Evolutionary conservation across 2,113 vertebrate genomes (phyloP).

Genomic region (Cichladusa arquata): DNA sequence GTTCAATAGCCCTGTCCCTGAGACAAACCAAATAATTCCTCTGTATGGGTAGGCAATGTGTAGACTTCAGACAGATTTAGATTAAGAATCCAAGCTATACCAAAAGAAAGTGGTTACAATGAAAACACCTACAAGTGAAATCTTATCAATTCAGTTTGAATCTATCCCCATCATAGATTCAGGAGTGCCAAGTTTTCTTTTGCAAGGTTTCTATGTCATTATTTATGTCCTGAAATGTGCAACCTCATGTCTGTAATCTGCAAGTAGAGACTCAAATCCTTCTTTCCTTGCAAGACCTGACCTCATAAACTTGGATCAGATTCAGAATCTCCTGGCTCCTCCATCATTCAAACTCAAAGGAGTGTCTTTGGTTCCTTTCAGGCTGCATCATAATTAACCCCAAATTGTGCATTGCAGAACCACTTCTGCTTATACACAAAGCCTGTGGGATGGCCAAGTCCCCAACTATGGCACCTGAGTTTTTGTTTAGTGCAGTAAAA

Average conservation of each 20-base stretch:
- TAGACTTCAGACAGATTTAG: neutral
- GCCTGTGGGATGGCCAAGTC: neutral
- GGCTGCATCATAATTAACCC: neutral
- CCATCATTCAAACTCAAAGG: neutral
- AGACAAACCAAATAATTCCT: neutral
- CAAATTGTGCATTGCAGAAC: neutral
- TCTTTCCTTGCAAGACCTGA: neutral
- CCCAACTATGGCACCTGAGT: fast-evolving
- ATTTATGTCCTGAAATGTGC: neutral
- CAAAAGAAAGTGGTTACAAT: neutral
- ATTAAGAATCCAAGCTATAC: neutral
- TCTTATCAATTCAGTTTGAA: neutral
- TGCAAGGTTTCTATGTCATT: neutral
- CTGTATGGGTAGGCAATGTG: neutral
- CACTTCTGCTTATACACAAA: neutral
- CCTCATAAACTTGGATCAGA: neutral
- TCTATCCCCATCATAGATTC: neutral
- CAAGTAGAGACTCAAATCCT: neutral
- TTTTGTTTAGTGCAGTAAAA: neutral
- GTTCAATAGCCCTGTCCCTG: neutral
- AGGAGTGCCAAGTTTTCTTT: neutral
- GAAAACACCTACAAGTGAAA: neutral
- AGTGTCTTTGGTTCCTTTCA: neutral
- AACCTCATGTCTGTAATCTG: neutral
- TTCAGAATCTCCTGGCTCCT: neutral